phyloP scores from a whole-genome alignment of 2,888 invertebrate genomes.

The Ethmia dodecea region DNA sequence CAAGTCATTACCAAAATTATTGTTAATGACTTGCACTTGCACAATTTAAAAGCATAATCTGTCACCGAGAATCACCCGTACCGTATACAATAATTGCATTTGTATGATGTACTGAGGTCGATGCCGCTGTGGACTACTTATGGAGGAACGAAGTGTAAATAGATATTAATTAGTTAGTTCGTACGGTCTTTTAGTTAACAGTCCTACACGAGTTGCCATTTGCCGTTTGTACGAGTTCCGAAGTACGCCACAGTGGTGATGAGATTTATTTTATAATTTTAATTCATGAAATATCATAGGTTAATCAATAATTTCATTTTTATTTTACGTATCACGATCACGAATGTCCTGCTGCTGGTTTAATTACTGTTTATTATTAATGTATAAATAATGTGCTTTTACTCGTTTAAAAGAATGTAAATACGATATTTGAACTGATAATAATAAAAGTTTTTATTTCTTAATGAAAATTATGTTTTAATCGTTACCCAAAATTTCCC shows the following conservation, averaged over 20 bases:
- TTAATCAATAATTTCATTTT: constrained; percentile 47
- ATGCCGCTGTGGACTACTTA: constrained; percentile 25
- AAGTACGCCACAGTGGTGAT: constrained; percentile 28
- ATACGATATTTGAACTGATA: constrained; percentile 79
- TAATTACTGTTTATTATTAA: constrained; percentile 44
- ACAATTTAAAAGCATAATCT: no score
- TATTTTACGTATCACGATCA: constrained; percentile 51
- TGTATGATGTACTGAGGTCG: constrained; percentile 39
- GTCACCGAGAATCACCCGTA: no score
- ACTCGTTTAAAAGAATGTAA: constrained; percentile 75
- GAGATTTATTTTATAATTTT: constrained; percentile 29
- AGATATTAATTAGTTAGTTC: constrained; percentile 28
- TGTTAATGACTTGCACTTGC: no score
- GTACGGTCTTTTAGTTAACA: constrained; percentile 40
- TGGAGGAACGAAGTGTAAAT: constrained; percentile 37
- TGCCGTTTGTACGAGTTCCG: constrained; percentile 36
- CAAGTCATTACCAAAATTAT: no score
- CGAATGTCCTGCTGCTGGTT: constrained; percentile 46
- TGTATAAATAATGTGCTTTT: constrained; percentile 74
- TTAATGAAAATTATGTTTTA: constrained; percentile 55
- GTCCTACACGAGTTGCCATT: constrained; percentile 59
- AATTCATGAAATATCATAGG: constrained; percentile 21
- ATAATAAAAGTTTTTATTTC: constrained; percentile 78
- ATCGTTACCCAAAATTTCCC: background rate
- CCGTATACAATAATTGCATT: constrained; percentile 46